Evolutionary conservation across 2,113 vertebrate genomes (phyloP), one percentile per base, ranked within the genome.

Genomic region (Equus przewalskii): DNA sequence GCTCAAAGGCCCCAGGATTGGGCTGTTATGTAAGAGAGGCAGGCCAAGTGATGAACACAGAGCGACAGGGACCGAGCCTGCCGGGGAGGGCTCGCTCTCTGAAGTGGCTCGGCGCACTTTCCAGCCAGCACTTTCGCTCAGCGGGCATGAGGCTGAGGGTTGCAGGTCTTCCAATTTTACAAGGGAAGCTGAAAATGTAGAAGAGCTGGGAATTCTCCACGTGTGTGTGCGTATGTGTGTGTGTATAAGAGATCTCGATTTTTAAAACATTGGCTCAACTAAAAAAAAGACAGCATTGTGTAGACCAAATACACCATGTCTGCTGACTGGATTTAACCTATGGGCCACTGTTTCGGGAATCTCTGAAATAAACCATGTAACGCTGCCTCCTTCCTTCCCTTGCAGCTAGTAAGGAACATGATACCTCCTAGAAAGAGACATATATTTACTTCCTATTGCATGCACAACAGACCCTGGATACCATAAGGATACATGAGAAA

Each of bases 151-250:
- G 93, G 92, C 75, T 72, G 82, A 91, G 26, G 54, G 56, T 49
- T 69, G 82, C 73, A 83, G 60, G 22, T 67, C 79, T 93, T 96
- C 72, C 58, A 46, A 6, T 46, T 92, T 94, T 89, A 76, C 85
- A 84, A 78, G 58, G 54, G 65, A 79, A 93, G 30, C 18, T 93
- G 26, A 94, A 95, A 81, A 64, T 41, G n/a, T 70, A 73, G 41
- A 96, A 7, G 7, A 21, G 36, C 51, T 91, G 72, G 81, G 54
- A 94, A 73, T 73, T 97, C 46, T 80, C 14, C 13, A 14, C 58
- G 12, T 22, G 46, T 72, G 58, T 44, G 49, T 4, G 5, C 33
- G 30, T 21, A 49, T 65, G 2, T 70, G 30, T 72, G 14, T 18
- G 26, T 51, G 33, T 58, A 10, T 36, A 3, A 21, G 2, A 46